These are phyloP conservation scores for Acrossocheilus wenchowensis DNA, from an alignment of 2,797 vertebrate genomes.

Conservation along the genomic window DNA sequence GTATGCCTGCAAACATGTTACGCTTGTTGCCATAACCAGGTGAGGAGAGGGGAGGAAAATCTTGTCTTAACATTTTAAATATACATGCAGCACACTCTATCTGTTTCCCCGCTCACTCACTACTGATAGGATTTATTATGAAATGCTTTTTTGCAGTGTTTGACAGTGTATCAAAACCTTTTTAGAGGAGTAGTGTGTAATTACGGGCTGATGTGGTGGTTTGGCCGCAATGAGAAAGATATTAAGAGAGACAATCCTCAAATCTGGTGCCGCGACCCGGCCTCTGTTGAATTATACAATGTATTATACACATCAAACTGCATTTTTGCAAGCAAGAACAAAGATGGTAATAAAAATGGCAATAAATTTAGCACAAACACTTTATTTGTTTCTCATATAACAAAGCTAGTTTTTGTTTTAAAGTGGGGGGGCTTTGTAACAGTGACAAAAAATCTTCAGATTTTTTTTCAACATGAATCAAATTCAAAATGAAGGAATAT, in stretches of 20 bases:
- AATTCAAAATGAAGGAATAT: neutral
- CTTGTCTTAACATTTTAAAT: conserved; percentile 70
- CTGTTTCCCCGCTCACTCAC: conserved; percentile 34
- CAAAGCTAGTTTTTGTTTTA: conserved; percentile 15
- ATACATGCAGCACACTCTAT: conserved; percentile 59
- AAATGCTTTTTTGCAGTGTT: conserved; percentile 54
- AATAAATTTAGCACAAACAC: conserved; percentile 9
- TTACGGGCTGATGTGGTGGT: conserved; percentile 55
- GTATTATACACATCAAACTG: conserved; percentile 42
- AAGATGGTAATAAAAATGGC: neutral
- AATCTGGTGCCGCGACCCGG: conserved; percentile 53
- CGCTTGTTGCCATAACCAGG: conserved; percentile 80
- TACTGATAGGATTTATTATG: conserved; percentile 65
- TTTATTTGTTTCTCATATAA: conserved; percentile 11
- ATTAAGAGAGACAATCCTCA: conserved; percentile 53
- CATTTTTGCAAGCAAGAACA: conserved; percentile 21
- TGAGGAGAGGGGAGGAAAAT: conserved; percentile 66
- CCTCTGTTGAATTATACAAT: conserved; percentile 53
- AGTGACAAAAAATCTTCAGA: no score
- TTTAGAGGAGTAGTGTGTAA: conserved; percentile 55
- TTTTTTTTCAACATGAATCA: neutral
- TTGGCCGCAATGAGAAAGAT: conserved; percentile 48
- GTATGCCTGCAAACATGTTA: conserved; percentile 89
- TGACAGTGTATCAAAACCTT: conserved; percentile 61
- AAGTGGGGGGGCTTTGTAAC: neutral